These are phyloP conservation scores for Tiliqua scincoides DNA, from an alignment of 2,113 vertebrate species.

Conservation along the genomic window DNA sequence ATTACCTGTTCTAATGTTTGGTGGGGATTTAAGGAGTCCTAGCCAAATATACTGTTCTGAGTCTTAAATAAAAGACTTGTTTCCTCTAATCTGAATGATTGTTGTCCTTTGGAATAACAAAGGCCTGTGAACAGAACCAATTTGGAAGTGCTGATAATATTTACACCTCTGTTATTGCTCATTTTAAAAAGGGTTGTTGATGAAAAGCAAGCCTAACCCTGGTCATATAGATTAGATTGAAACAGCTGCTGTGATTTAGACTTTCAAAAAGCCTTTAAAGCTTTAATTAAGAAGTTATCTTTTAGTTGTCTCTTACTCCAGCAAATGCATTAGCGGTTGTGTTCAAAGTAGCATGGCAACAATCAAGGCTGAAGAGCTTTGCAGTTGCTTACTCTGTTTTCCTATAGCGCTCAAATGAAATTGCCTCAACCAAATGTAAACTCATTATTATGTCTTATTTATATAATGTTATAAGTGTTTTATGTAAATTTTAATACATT, in stretches of 20 bases:
- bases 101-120: slow-evolving; percentile 52
- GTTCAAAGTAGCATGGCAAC: slow-evolving; percentile 35
- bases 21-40: neutral
- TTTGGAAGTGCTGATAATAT: slow-evolving; percentile 55
- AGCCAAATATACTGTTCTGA: slow-evolving; percentile 12
- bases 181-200: slow-evolving; percentile 48
- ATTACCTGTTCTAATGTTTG: slow-evolving; percentile 40
- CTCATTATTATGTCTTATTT: slow-evolving; percentile 16
- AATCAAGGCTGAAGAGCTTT: slow-evolving; percentile 21
- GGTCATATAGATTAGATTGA: slow-evolving; percentile 54
- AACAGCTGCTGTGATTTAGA: slow-evolving; percentile 44
- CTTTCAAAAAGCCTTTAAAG: slow-evolving; percentile 58
- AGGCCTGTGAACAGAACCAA: slow-evolving; percentile 53
- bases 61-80: slow-evolving; percentile 38
- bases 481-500: neutral
- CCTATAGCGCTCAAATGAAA: slow-evolving; percentile 16
- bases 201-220: slow-evolving; percentile 37
- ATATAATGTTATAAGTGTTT: neutral
- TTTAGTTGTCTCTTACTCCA: slow-evolving; percentile 41
- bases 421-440: slow-evolving; percentile 4
- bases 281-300: slow-evolving; percentile 67
- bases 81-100: slow-evolving; percentile 12
- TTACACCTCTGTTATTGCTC: slow-evolving; percentile 54
- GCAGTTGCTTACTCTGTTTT: slow-evolving; percentile 38
- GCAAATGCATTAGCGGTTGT: slow-evolving; percentile 50